These are phyloP conservation scores for Eupelmus urozonus DNA, from an alignment of 2,888 invertebrate genomes.

Conservation along the genomic window DNA sequence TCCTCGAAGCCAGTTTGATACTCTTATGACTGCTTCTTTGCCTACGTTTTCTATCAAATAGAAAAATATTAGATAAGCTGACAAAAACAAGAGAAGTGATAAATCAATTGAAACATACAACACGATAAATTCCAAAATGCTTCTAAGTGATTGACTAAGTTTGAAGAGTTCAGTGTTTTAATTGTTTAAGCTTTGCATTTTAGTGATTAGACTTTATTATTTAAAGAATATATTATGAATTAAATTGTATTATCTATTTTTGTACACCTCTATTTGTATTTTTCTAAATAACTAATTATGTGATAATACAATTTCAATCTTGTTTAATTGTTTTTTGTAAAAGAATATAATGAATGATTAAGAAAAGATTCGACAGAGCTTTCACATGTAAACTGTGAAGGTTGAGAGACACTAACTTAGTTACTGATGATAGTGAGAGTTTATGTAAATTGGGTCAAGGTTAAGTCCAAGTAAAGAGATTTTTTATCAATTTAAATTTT, in stretches of 20 bases:
- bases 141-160: background rate
- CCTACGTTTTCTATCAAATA: constrained; percentile 70
- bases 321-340: background rate
- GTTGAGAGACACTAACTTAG: background rate
- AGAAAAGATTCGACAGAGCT: background rate
- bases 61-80: constrained; percentile 12
- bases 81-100: background rate
- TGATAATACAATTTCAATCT: too few relatives aligned
- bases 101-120: background rate
- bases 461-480: constrained; percentile 25
- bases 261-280: too few relatives aligned
- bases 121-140: background rate
- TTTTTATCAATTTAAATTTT: too few relatives aligned
- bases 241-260: too few relatives aligned
- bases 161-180: too few relatives aligned
- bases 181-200: too few relatives aligned
- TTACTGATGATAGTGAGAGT: constrained; percentile 33
- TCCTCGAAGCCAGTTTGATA: constrained; percentile 73
- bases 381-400: constrained; percentile 5
- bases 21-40: constrained; percentile 71
- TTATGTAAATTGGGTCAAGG: constrained; percentile 42
- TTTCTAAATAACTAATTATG: too few relatives aligned
- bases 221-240: background rate
- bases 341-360: background rate
- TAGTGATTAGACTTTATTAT: background rate